These are phyloP conservation scores for Ptychochromis oligacanthus DNA, from an alignment of 2,113 vertebrate genomes.

Conservation along the genomic window DNA sequence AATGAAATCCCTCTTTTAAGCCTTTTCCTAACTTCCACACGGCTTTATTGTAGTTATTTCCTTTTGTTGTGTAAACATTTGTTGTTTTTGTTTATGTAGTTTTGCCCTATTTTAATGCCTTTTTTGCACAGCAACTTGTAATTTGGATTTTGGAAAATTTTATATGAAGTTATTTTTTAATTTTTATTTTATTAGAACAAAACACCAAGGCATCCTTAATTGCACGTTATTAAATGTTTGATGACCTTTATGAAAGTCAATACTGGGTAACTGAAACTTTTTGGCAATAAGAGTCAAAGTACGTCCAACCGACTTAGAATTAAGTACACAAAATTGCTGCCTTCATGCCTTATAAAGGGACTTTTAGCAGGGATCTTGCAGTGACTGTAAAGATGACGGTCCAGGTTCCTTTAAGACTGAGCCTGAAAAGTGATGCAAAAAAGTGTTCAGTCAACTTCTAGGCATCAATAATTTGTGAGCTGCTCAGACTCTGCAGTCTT, in stretches of 20 bases:
- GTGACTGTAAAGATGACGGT: constrained; percentile 21
- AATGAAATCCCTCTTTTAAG: too few relatives aligned
- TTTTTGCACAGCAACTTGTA: too few relatives aligned
- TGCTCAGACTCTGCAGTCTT: constrained; percentile 80
- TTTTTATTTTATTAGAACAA: not conserved
- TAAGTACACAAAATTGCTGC: not conserved
- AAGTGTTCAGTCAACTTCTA: constrained; percentile 68
- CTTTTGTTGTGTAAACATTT: too few relatives aligned
- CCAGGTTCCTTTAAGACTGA: constrained; percentile 24
- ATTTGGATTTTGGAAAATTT: too few relatives aligned
- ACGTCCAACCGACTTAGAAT: not conserved
- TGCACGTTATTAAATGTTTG: not conserved
- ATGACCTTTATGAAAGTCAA: not conserved
- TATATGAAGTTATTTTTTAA: too few relatives aligned
- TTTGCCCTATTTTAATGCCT: too few relatives aligned
- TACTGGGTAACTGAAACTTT: not conserved
- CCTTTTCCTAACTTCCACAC: too few relatives aligned
- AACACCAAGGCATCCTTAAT: not conserved
- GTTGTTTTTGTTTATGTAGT: too few relatives aligned
- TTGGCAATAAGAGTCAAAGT: rapidly evolving
- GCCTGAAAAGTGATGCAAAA: constrained; percentile 58
- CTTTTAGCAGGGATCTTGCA: constrained; percentile 15
- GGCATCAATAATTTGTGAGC: constrained; percentile 83
- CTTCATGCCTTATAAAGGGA: not conserved
- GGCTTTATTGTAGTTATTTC: too few relatives aligned